Percentiles rank a stretch among this genome's conserved stretches.
These are phyloP conservation scores for Escarpia spicata DNA, from an alignment of 2,888 invertebrate genomes.

Conservation along the genomic window DNA sequence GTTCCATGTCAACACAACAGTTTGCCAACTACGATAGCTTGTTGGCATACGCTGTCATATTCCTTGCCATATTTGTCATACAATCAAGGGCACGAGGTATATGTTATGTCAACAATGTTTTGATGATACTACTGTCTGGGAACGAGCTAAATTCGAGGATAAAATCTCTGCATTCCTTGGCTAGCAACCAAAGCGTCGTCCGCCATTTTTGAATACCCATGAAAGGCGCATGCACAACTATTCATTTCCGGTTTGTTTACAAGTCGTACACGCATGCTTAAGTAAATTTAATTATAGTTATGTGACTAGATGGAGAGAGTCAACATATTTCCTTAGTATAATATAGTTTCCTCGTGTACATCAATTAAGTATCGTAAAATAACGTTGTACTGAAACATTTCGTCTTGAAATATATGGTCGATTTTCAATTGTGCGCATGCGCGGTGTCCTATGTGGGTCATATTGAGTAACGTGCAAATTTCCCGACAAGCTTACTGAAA, in stretches of 20 bases:
- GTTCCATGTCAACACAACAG: not conserved
- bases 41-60: not conserved
- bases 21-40: not conserved
- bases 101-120: not conserved
- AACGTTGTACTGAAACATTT: no score
- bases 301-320: not conserved
- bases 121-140: not conserved
- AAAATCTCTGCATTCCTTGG: not conserved
- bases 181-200: constrained; percentile 7
- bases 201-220: not conserved
- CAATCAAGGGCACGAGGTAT: not conserved
- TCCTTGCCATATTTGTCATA: not conserved
- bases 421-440: no score
- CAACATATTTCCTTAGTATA: not conserved
- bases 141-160: not conserved
- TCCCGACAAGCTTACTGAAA: no score
- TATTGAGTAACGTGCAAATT: no score
- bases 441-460: no score
- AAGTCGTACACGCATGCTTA: not conserved
- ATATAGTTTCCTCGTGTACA: not conserved
- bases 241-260: not conserved
- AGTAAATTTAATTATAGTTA: not conserved
- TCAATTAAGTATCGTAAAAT: not conserved
- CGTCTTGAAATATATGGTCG: no score
- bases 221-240: constrained; percentile 7